Evolutionary conservation across 1,140 invertebrate species (phyloP).

Genomic region (Paramacrobiotus metropolitanus): DNA sequence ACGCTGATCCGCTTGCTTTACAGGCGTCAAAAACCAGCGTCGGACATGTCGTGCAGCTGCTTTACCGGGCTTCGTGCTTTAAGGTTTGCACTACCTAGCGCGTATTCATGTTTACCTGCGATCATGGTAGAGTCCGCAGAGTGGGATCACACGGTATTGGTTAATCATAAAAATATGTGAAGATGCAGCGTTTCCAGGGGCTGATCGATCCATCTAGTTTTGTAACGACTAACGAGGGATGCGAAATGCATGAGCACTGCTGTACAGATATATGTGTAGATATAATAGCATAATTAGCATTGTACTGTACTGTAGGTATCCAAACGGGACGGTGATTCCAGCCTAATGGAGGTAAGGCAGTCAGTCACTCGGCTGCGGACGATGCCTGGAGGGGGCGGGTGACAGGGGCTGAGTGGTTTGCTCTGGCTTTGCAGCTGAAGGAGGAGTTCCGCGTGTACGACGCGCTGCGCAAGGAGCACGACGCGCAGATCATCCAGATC

Average conservation of each 20-base stretch:
- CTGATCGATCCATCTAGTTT: no score
- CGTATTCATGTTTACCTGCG: conserved; percentile 1
- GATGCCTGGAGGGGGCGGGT: no score
- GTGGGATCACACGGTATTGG: no score
- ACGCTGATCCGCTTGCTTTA: no score
- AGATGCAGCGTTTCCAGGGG: no score
- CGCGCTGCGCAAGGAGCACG: conserved; percentile 70
- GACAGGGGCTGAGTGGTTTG: neutral
- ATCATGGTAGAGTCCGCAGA: conserved; percentile 7
- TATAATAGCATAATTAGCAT: no score
- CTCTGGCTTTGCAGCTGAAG: neutral
- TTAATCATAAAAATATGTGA: no score
- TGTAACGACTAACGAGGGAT: no score
- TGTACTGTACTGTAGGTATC: no score
- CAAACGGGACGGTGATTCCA: conserved; percentile 91
- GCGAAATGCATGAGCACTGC: no score
- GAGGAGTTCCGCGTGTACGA: conserved; percentile 80
- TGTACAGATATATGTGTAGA: no score
- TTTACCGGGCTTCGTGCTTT: conserved; percentile 93
- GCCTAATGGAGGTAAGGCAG: conserved; percentile 98
- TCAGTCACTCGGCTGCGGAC: no score
- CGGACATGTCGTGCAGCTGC: conserved; percentile 88
- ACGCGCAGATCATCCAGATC: conserved; percentile 93
- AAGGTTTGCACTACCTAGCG: conserved; percentile 40
- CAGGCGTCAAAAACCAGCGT: conserved; percentile 96